A percentile compares a stretch with the other conserved stretches of the same genome.
Conservation (phyloP, 2,888 invertebrate genomes). For the Protonemura montana region DNA sequence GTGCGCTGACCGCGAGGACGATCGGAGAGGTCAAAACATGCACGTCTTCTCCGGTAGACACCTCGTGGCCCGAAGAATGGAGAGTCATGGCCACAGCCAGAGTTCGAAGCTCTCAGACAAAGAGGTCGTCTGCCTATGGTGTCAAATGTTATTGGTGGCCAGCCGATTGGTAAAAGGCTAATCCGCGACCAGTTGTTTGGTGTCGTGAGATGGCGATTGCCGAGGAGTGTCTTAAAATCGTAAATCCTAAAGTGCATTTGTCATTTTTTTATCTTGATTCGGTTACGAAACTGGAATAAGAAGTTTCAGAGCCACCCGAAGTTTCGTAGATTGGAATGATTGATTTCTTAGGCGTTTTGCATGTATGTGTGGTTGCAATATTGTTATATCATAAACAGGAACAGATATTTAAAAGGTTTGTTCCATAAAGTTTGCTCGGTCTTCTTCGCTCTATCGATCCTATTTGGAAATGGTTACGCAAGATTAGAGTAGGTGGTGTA, state of each 20-base stretch:
- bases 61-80: background rate
- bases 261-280: background rate
- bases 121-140: background rate
- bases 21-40: background rate
- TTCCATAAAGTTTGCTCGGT: background rate
- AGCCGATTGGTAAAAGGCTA: background rate
- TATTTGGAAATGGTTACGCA: background rate
- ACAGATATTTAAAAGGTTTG: background rate
- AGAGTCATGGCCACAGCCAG: background rate
- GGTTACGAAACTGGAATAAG: background rate
- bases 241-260: background rate
- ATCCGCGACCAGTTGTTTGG: background rate
- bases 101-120: conserved; percentile 5
- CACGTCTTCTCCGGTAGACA: background rate
- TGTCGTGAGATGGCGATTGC: background rate
- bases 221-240: background rate
- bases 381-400: background rate
- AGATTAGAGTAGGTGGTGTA: background rate
- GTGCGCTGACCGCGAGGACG: background rate
- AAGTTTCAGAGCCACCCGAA: background rate
- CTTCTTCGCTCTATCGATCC: background rate
- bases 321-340: background rate
- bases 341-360: background rate
- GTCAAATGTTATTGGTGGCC: background rate
- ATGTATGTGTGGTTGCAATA: background rate